Base-by-base conservation (phyloP, 1,140 invertebrate species). In the Anastrepha ludens region DNA sequence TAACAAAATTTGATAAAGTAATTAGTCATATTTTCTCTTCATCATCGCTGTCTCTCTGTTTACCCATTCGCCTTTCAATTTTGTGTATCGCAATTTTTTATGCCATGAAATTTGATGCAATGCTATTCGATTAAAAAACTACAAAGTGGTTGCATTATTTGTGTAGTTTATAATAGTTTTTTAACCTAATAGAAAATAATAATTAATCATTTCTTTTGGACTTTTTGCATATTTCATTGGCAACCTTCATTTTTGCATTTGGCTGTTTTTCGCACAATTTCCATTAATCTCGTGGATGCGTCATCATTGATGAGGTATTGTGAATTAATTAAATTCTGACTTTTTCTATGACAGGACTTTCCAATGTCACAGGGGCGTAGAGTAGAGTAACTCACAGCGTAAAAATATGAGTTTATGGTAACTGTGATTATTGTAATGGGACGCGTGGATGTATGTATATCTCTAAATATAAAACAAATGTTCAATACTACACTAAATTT, bases 161-260 rank as follows among this genome's bases (percentile, higher is more conserved):
- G 29, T 29, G 29, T 29, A 29, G 29, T 29, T 29, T 29, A 29
- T 29, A 29, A 29, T 29, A 29, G n/a, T 29, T 29, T 29, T 29
- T 29, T 29, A 29, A 29, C 29, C n/a, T 11, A 58, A 81, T 81
- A 20, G 39, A 81, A 81, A 55, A 81, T 81, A 9, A 81, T 55
- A 81, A 81, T 81, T 81, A 81, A 81, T 81, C 74, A 81, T 81
- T 81, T 81, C 2, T 44, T 58, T 55, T 81, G 17, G 74, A 58
- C 55, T 81, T 81, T 81, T 41, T 55, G 70, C 70, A 47, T 6
- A 17, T 74, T 74, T 44, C 47, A 47, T 74, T 17, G 11, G 2
- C 39, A 74, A n/a, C 11, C 4, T 74, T 20, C 17, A 11, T n/a
- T 11, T 50, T n/a, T n/a, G n/a, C 11, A 20, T n/a, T 55, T 50